Evolutionary conservation across 2,888 invertebrate species (phyloP).

Genomic region (Teleiodes luculella): DNA sequence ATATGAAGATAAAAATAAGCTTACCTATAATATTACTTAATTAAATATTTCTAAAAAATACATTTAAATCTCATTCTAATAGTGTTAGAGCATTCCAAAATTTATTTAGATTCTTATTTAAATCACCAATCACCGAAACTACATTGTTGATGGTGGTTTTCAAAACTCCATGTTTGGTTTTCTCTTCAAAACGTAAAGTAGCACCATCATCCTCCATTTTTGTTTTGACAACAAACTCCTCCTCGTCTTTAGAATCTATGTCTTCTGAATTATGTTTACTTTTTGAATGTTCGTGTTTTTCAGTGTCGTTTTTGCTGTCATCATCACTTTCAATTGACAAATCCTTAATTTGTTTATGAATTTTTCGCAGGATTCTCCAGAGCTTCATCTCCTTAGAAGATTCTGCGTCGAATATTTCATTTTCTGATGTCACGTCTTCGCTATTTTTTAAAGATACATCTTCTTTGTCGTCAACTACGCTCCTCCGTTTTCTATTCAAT

Average conservation of each 20-base stretch:
- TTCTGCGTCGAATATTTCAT: constrained; percentile 39
- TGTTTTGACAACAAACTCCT: constrained; percentile 40
- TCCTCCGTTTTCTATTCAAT: constrained; percentile 21
- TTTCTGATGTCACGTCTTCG: constrained; percentile 31
- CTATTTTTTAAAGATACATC: not conserved
- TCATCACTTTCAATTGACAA: constrained; percentile 34
- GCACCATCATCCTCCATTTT: constrained; percentile 44
- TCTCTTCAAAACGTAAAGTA: constrained; percentile 38
- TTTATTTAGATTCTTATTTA: constrained; percentile 57
- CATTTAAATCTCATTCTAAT: constrained; percentile 40
- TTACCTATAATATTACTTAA: not conserved
- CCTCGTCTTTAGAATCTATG: constrained; percentile 25
- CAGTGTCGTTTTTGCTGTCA: not conserved
- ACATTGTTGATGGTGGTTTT: constrained; percentile 51
- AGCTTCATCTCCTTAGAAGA: constrained; percentile 36
- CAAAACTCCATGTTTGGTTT: constrained; percentile 43
- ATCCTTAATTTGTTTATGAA: constrained; percentile 44
- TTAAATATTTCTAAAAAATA: not conserved
- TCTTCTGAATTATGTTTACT: constrained; percentile 17
- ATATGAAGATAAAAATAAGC: not conserved
- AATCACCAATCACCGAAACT: constrained; percentile 47
- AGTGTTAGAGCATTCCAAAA: constrained; percentile 54
- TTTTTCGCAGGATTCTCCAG: constrained; percentile 45
- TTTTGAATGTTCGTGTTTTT: not conserved
- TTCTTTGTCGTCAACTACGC: constrained; percentile 20